Base-by-base conservation (phyloP, 2,888 invertebrate species). In the Podotricha telesiphe region DNA sequence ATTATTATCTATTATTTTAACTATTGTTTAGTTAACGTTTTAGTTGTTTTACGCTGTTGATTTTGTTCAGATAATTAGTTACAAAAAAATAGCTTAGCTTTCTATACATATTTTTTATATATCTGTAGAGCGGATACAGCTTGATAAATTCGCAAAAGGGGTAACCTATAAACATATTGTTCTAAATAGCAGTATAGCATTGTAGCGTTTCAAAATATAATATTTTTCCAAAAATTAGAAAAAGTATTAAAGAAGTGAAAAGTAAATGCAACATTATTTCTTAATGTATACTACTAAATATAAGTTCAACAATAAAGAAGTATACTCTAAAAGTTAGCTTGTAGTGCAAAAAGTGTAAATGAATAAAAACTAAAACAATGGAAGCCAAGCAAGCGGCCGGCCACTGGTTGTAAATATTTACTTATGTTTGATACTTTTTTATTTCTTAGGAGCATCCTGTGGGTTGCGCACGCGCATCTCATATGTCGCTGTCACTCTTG, bases 401-500 rank as follows among this genome's bases (percentile, higher is more conserved):
- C 48, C 48, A 62, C 59, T 59, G 62, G 47, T 62, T 62, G 48
- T 62, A 62, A 50, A 62, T 62, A 62, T 62, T 62, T 62, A 34
- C 62, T 62, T 48, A 34, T 34, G 34, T 62, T 62, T 48, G 48
- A 58, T 50, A 66, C 20, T 34, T 66, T 58, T 59, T 59, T 58
- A 56, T 59, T 50, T 66, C 22, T 28, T 71, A 65, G 74, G 69
- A 65, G 72, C 63, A 70, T 59, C 45, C 72, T 73, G 67, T 61
- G 69, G 50, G 50, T 70, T 73, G 69, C 73, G 74, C 73, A 65
- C 74, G 73, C 72, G 69, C 71, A 66, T 74, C 78, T 80, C 76
- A 69, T 73, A 69, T 79, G 75, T 77, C 79, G 77, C 82, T 84
- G 87, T 86, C 87, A 75, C 65, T 74, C 75, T 77, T 71, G 70